These are phyloP conservation scores for Pogonocichla stellata DNA, from an alignment of 2,113 vertebrate genomes.

Conservation along the genomic window DNA sequence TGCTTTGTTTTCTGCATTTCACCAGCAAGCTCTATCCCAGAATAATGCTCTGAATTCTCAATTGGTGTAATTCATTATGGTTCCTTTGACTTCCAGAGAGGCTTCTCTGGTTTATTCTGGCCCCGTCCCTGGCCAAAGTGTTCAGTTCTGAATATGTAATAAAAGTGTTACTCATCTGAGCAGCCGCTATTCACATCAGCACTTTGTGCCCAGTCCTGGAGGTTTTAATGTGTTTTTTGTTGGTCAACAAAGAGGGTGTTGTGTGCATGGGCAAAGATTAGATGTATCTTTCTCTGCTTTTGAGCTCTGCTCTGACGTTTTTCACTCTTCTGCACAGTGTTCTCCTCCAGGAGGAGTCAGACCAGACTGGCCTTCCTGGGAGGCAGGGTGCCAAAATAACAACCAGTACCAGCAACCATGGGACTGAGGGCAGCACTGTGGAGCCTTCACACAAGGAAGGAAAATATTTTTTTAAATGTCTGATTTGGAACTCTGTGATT, in stretches of 20 bases:
- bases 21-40: neutral
- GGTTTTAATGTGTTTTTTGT: slow-evolving; percentile 29
- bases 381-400: slow-evolving; percentile 14
- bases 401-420: neutral
- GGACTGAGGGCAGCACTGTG: neutral
- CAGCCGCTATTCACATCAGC: slow-evolving; percentile 19
- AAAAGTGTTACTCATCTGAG: slow-evolving; percentile 46
- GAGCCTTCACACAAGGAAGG: neutral
- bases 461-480: neutral
- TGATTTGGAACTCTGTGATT: neutral
- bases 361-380: neutral
- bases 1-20: neutral
- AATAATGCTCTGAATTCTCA: slow-evolving; percentile 29
- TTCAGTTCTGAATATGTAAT: slow-evolving; percentile 28
- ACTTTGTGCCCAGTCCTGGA: slow-evolving; percentile 18
- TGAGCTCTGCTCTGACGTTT: neutral
- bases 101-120: slow-evolving; percentile 20
- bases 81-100: slow-evolving; percentile 5
- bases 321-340: neutral
- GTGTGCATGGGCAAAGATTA: slow-evolving; percentile 1
- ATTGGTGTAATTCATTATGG: slow-evolving; percentile 33
- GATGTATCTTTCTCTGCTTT: neutral
- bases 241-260: slow-evolving; percentile 23
- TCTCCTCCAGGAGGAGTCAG: neutral
- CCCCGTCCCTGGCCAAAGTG: neutral